Conservation (phyloP, 2,797 vertebrate genomes). For the Astyanax mexicanus region DNA sequence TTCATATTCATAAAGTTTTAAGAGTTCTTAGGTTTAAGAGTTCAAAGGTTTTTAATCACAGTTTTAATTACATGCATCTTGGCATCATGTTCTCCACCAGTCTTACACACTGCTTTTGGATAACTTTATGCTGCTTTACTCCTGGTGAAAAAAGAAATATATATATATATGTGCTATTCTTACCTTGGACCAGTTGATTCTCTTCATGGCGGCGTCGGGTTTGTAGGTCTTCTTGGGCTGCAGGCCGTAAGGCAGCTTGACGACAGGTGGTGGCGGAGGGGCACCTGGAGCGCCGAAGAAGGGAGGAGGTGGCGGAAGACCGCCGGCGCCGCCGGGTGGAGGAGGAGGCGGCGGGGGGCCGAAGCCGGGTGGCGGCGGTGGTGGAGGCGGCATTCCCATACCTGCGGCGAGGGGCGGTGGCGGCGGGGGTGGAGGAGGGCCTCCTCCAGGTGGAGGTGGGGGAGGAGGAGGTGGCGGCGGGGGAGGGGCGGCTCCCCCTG, state of each 20-base stretch:
- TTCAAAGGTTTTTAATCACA: no score
- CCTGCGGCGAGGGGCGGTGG: conserved; percentile 72
- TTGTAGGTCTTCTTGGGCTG: conserved; percentile 90
- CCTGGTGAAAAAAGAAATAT: no score
- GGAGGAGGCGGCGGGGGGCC: conserved; percentile 81
- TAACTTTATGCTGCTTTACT: no score
- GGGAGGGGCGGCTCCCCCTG: conserved; percentile 63
- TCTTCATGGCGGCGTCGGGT: conserved; percentile 90
- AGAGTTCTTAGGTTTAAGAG: no score
- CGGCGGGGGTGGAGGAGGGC: conserved; percentile 76
- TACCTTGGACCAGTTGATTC: conserved; percentile 98
- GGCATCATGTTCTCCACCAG: no score
- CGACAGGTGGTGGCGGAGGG: conserved; percentile 69
- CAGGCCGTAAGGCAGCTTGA: conserved; percentile 91
- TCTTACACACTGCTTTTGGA: no score
- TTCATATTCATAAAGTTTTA: no score
- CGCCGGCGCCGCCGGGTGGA: conserved; percentile 77
- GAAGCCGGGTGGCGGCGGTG: conserved; percentile 74
- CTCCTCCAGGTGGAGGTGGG: conserved; percentile 66
- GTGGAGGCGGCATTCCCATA: conserved; percentile 72
- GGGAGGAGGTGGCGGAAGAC: conserved; percentile 76
- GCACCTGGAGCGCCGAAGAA: conserved; percentile 68
- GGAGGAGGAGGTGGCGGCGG: conserved; percentile 65
- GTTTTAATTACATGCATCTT: no score
- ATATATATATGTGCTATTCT: no score